A percentile compares a stretch with the other conserved stretches of the same genome.
Conservation (phyloP, 1,140 invertebrate species). For the Drosophila hydei region DNA sequence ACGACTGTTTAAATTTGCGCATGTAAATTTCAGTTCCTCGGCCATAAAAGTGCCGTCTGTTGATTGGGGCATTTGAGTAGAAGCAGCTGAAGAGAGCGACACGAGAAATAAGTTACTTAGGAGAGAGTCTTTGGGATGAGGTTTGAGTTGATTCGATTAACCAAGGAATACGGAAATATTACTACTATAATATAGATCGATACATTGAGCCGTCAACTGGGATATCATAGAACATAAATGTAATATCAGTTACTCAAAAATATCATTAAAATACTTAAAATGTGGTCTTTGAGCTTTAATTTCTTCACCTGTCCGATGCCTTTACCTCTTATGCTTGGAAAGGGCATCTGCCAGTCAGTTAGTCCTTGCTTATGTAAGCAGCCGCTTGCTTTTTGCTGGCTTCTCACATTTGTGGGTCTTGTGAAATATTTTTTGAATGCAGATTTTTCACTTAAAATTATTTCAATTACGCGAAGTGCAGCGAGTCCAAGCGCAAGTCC, state of each 20-base stretch:
- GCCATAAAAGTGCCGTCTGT: constrained; percentile 18
- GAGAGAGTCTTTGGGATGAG: neutral
- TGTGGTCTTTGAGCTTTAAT: neutral
- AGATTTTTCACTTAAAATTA: constrained; percentile 82
- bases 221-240: no score
- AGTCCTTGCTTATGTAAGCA: constrained; percentile 20
- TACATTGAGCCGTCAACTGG: no score
- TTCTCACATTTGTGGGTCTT: constrained; percentile 59
- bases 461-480: constrained; percentile 79
- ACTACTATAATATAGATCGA: no score
- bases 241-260: no score
- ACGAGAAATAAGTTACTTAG: neutral
- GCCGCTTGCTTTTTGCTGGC: constrained; percentile 32
- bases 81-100: no score
- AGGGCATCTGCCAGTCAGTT: constrained; percentile 8
- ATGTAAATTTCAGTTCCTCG: constrained; percentile 65
- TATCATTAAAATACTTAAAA: neutral
- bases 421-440: constrained; percentile 80
- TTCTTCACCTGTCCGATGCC: neutral
- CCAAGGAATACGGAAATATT: no score
- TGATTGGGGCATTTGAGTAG: constrained; percentile 37
- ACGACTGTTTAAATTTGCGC: constrained; percentile 57
- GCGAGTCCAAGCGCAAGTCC: constrained; percentile 20
- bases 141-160: no score
- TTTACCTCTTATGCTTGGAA: neutral